Percentiles rank a stretch among this genome's conserved stretches.
These are phyloP conservation scores for Drosophila phalerata DNA, from an alignment of 2,888 invertebrate genomes.

Conservation along the genomic window DNA sequence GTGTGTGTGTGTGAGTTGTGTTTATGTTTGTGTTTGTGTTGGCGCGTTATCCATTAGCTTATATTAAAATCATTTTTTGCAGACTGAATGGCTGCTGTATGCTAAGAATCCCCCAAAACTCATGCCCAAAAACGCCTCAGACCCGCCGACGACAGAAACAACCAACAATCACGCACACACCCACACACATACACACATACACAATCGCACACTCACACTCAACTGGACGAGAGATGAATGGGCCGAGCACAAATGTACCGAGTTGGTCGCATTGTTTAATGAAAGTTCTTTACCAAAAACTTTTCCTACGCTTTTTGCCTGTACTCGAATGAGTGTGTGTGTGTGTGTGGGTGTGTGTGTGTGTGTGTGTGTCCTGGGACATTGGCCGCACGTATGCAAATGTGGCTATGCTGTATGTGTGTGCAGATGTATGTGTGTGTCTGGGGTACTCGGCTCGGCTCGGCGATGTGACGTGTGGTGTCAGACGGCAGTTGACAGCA, in stretches of 20 bases:
- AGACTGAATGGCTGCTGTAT: conserved; percentile 68
- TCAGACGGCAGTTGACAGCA: conserved; percentile 82
- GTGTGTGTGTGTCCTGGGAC: conserved; percentile 52
- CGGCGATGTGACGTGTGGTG: conserved; percentile 69
- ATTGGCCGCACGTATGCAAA: conserved; percentile 66
- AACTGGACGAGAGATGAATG: conserved; percentile 61
- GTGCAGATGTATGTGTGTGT: conserved; percentile 46
- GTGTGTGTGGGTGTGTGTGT: conserved; percentile 24
- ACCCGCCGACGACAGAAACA: conserved; percentile 44
- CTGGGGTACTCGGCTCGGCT: conserved; percentile 29
- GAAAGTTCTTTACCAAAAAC: conserved; percentile 81
- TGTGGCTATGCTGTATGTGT: conserved; percentile 43
- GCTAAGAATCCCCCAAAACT: conserved; percentile 23
- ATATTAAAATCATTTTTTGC: conserved; percentile 79
- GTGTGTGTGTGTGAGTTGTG: conserved; percentile 19
- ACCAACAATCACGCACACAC: conserved; percentile 49
- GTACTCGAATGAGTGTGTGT: conserved; percentile 27
- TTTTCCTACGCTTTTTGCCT: conserved; percentile 62
- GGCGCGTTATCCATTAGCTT: conserved; percentile 79
- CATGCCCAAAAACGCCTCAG: conserved; percentile 38
- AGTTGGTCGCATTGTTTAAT: conserved; percentile 79
- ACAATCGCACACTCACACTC: conserved; percentile 12
- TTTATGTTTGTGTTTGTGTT: conserved; percentile 58
- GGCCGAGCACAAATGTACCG: conserved; percentile 68
- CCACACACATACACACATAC: conserved; percentile 23